phyloP scores from a whole-genome alignment of 2,797 vertebrate genomes.

The Sitta carolinensis region DNA sequence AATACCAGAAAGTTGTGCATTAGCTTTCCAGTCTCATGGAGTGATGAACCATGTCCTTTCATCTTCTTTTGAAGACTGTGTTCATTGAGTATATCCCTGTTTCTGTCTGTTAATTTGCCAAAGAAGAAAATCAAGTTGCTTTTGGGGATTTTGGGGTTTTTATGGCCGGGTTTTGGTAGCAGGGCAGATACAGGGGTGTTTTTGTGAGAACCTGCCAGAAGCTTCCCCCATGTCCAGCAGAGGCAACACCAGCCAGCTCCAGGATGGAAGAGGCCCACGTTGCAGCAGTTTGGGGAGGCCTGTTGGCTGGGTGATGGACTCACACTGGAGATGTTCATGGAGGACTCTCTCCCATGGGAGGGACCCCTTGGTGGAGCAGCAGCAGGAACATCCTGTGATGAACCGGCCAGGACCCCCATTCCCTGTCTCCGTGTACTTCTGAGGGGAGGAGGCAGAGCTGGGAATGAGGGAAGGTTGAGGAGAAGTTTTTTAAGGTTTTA shows the following conservation, averaged over 20 bases:
- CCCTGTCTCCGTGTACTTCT: not conserved
- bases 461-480: not conserved
- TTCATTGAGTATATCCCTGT: not conserved
- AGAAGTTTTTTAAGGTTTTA: not conserved
- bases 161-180: not conserved
- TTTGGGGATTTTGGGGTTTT: not conserved
- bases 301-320: not conserved
- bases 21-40: not conserved
- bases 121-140: not conserved
- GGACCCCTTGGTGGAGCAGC: not conserved
- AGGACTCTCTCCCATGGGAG: not conserved
- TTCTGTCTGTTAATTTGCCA: not conserved
- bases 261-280: not conserved
- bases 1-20: not conserved
- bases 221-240: too few relatives aligned
- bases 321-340: accelerated
- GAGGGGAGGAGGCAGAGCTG: not conserved
- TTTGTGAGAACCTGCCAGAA: not conserved
- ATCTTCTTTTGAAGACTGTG: not conserved
- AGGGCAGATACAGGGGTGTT: not conserved
- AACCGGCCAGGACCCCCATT: not conserved
- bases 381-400: not conserved
- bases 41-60: not conserved
- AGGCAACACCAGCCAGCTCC: not conserved
- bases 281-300: not conserved